Conservation (phyloP, 2,888 invertebrate species). For the Rapana venosa region DNA sequence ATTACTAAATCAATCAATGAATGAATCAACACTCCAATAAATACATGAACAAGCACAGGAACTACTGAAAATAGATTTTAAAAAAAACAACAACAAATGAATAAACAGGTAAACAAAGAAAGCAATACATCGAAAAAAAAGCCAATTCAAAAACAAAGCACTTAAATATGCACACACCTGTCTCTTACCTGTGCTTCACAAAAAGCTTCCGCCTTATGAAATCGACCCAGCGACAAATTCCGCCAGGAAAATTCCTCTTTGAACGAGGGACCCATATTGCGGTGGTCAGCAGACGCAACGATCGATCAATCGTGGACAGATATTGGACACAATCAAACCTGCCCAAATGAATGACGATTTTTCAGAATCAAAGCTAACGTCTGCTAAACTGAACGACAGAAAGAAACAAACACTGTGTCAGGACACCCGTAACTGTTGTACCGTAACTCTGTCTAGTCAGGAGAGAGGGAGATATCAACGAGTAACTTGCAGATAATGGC, state of each 20-base stretch:
- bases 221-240: background rate
- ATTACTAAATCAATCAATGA: background rate
- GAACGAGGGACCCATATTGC: background rate
- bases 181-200: constrained; percentile 20
- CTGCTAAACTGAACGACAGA: too few relatives aligned
- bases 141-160: background rate
- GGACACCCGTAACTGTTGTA: too few relatives aligned
- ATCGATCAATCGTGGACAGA: too few relatives aligned
- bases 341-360: too few relatives aligned
- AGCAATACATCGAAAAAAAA: background rate
- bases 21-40: background rate
- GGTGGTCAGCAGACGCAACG: too few relatives aligned
- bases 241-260: constrained; percentile 4
- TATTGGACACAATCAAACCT: too few relatives aligned
- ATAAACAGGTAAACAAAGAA: background rate
- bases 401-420: too few relatives aligned
- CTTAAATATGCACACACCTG: background rate
- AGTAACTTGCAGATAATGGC: too few relatives aligned
- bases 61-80: background rate
- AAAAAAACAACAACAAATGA: background rate
- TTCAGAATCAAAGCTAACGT: too few relatives aligned
- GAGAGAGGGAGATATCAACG: too few relatives aligned
- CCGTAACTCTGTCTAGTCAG: too few relatives aligned
- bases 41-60: background rate
- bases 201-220: constrained; percentile 10